Percentiles rank a stretch among this genome's conserved stretches.
These are phyloP conservation scores for Wasmannia auropunctata DNA, from an alignment of 1,140 invertebrate species.

Conservation along the genomic window DNA sequence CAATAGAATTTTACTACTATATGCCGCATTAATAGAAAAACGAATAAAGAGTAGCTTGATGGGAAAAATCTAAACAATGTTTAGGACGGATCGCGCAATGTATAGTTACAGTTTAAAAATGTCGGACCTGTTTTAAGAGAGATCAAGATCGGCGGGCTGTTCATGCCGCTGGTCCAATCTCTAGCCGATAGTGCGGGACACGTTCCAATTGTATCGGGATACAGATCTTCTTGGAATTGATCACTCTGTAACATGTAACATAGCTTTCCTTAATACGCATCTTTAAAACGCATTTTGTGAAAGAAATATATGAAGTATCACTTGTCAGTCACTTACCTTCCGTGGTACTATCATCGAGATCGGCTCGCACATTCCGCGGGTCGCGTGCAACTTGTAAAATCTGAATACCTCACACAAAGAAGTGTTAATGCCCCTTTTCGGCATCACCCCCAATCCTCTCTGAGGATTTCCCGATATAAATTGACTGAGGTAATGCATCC, in stretches of 20 bases:
- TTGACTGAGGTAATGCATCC: slow-evolving; percentile 95
- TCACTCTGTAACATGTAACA: slow-evolving; percentile 86
- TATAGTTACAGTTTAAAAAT: not conserved
- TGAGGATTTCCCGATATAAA: slow-evolving; percentile 96
- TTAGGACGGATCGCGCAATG: not conserved
- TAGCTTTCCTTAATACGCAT: not conserved
- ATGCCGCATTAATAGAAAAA: not conserved
- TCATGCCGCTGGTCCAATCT: slow-evolving; percentile 95
- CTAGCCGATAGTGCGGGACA: slow-evolving; percentile 93
- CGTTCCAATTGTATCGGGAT: slow-evolving; percentile 95
- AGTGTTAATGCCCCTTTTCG: slow-evolving; percentile 95
- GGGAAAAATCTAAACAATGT: not conserved
- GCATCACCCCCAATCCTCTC: slow-evolving; percentile 96
- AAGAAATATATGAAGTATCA: slow-evolving; percentile 14
- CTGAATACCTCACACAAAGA: slow-evolving; percentile 94
- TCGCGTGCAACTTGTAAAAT: slow-evolving; percentile 97
- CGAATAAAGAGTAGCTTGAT: not conserved
- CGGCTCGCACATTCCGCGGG: slow-evolving; percentile 94
- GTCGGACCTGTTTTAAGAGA: slow-evolving; percentile 91
- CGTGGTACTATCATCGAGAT: slow-evolving; percentile 97
- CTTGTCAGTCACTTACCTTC: slow-evolving; percentile 87
- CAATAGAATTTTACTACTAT: not conserved
- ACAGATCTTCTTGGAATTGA: slow-evolving; percentile 95
- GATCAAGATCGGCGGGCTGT: slow-evolving; percentile 92
- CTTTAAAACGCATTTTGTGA: not conserved